Evolutionary conservation across 2,797 vertebrate species (phyloP).

Genomic region (Avahi laniger): DNA sequence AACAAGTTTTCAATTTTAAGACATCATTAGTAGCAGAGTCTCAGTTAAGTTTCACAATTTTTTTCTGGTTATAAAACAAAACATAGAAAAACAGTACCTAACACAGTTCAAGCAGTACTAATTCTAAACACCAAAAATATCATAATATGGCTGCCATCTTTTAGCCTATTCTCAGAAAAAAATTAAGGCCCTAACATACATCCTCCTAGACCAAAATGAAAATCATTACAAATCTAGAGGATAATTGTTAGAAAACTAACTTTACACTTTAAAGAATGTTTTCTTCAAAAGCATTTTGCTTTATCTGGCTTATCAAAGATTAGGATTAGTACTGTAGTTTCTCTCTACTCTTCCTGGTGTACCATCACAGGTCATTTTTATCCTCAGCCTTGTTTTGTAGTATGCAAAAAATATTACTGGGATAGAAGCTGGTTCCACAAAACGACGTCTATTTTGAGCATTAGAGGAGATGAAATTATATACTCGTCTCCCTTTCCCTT

Average conservation of each 20-base stretch:
- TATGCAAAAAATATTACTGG: not conserved
- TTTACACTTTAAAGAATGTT: conserved; percentile 17
- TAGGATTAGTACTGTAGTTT: not conserved
- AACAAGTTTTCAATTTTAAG: conserved; percentile 21
- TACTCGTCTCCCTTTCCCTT: not conserved
- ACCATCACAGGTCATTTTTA: not conserved
- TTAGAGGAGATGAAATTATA: not conserved
- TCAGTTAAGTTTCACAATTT: not conserved
- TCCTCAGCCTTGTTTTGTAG: not conserved
- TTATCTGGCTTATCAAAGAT: not conserved
- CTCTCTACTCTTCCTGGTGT: not conserved
- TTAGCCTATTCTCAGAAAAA: not conserved
- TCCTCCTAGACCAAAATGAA: conserved; percentile 38
- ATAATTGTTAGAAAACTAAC: not conserved
- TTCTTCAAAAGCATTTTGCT: not conserved
- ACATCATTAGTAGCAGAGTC: not conserved
- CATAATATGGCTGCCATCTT: not conserved
- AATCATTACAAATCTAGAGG: not conserved
- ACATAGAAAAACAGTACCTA: not conserved
- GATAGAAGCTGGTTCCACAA: not conserved
- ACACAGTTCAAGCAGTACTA: not conserved
- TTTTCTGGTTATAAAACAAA: not conserved
- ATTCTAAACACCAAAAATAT: not conserved
- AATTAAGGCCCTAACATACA: not conserved
- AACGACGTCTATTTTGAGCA: not conserved